Evolutionary conservation across 2,888 invertebrate genomes (phyloP).

Genomic region (Synanthedon vespiformis): DNA sequence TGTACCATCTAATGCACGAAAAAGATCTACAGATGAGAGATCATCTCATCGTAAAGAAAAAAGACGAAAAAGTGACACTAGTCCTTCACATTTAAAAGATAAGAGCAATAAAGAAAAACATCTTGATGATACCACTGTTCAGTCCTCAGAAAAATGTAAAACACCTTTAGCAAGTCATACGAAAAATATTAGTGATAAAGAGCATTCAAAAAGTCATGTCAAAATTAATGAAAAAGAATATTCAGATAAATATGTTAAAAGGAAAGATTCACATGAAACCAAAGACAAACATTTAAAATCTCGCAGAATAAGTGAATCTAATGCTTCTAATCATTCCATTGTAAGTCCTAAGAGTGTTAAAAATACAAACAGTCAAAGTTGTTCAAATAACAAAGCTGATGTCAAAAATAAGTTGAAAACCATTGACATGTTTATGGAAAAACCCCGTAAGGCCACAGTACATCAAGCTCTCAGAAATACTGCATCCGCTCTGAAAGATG

Average conservation of each 20-base stretch:
- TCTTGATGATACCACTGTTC: slow-evolving; percentile 27
- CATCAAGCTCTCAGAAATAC: slow-evolving; percentile 50
- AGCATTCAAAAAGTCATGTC: slow-evolving; percentile 23
- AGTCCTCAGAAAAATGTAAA: slow-evolving; percentile 28
- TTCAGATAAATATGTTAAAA: slow-evolving; percentile 53
- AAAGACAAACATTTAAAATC: slow-evolving; percentile 21
- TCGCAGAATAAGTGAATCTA: slow-evolving; percentile 29
- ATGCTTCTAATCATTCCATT: slow-evolving; percentile 35
- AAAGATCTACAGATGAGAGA: slow-evolving; percentile 50
- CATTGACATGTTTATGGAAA: slow-evolving; percentile 52
- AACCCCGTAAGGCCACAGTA: slow-evolving; percentile 31
- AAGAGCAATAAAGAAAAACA: slow-evolving; percentile 24
- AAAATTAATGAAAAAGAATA: slow-evolving; percentile 30
- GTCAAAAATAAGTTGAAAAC: slow-evolving; percentile 40
- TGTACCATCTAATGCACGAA: slow-evolving; percentile 30
- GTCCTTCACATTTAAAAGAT: slow-evolving; percentile 6
- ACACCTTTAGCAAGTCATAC: slow-evolving; percentile 28
- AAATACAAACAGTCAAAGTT: slow-evolving; percentile 16
- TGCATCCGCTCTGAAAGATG: slow-evolving; percentile 16
- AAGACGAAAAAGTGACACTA: slow-evolving; percentile 47
- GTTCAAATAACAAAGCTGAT: slow-evolving; percentile 27
- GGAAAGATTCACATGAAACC: slow-evolving; percentile 39
- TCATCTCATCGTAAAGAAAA: slow-evolving; percentile 62
- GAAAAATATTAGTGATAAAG: slow-evolving; percentile 21
- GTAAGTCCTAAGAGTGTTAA: slow-evolving; percentile 31